Evolutionary conservation across 2,797 vertebrate genomes (phyloP).

Genomic region (Pseudochirops cupreus): DNA sequence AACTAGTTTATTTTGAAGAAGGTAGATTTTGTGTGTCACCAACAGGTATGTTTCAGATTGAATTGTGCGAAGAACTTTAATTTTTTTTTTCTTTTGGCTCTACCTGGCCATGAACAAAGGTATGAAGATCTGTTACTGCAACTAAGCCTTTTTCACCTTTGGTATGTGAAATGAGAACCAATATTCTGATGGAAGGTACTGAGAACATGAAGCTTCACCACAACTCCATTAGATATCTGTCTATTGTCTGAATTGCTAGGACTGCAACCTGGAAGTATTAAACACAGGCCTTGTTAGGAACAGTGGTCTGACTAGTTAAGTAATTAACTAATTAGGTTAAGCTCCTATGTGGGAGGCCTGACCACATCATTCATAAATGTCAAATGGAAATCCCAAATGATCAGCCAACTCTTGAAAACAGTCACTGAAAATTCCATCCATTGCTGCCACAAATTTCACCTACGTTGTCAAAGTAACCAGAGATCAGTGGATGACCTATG

Average conservation of each 20-base stretch:
- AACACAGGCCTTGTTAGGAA: background rate
- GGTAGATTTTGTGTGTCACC: background rate
- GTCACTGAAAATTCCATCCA: constrained; percentile 9
- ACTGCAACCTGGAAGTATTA: background rate
- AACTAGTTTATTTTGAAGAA: background rate
- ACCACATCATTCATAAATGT: constrained; percentile 21
- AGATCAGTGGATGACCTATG: background rate
- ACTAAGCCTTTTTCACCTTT: background rate
- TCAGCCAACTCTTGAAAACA: constrained; percentile 4
- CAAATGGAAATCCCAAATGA: constrained; percentile 35
- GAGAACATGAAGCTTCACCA: background rate
- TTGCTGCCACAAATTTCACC: constrained; percentile 28
- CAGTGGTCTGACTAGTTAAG: background rate
- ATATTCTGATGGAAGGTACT: background rate
- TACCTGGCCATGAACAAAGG: background rate
- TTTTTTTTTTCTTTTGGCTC: background rate
- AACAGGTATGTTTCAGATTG: background rate
- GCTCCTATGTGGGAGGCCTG: background rate
- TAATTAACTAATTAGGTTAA: background rate
- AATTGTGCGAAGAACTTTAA: background rate
- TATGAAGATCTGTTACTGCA: background rate
- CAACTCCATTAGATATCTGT: background rate
- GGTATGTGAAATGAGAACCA: background rate
- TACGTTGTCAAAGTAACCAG: constrained; percentile 3
- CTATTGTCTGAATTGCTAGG: background rate